Evolutionary conservation across 1,140 invertebrate genomes (phyloP).

Genomic region (Gryon sp.): DNA sequence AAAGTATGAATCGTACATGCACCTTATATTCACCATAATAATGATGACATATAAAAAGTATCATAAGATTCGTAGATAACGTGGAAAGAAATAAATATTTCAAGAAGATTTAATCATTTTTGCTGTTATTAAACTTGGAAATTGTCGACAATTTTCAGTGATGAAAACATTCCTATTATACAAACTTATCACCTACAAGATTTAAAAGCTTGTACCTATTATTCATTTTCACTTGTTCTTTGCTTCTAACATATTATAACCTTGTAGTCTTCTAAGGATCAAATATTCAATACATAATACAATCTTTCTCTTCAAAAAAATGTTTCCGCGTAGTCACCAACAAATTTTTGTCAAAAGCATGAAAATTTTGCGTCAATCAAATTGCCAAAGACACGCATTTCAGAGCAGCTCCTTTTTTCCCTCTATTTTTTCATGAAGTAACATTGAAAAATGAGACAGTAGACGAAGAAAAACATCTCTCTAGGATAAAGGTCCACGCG

Average conservation of each 20-base stretch:
- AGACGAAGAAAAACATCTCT: conserved; percentile 53
- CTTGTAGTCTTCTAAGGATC: conserved; percentile 3
- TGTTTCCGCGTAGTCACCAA: too few relatives aligned
- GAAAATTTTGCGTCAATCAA: conserved; percentile 23
- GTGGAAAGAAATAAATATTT: neutral
- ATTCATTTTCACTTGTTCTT: conserved; percentile 2
- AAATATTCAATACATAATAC: conserved; percentile 2
- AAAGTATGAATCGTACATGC: too few relatives aligned
- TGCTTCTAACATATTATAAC: conserved; percentile 11
- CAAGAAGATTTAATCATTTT: neutral
- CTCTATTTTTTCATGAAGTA: conserved; percentile 27
- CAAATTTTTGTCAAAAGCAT: neutral
- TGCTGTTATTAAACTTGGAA: neutral
- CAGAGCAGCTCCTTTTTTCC: conserved; percentile 7
- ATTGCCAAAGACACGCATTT: conserved; percentile 17
- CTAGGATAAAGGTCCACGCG: conserved; percentile 58
- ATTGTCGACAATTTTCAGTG: conserved; percentile 18
- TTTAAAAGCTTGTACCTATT: conserved; percentile 20
- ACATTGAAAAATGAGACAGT: conserved; percentile 53
- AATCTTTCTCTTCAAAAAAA: too few relatives aligned
- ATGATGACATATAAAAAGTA: too few relatives aligned
- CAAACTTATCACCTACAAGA: conserved; percentile 58
- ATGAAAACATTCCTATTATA: conserved; percentile 57
- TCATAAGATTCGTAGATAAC: too few relatives aligned
- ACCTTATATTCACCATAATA: too few relatives aligned